Evolutionary conservation across 2,797 vertebrate species (phyloP).

Genomic region (Acridotheres tristis): DNA sequence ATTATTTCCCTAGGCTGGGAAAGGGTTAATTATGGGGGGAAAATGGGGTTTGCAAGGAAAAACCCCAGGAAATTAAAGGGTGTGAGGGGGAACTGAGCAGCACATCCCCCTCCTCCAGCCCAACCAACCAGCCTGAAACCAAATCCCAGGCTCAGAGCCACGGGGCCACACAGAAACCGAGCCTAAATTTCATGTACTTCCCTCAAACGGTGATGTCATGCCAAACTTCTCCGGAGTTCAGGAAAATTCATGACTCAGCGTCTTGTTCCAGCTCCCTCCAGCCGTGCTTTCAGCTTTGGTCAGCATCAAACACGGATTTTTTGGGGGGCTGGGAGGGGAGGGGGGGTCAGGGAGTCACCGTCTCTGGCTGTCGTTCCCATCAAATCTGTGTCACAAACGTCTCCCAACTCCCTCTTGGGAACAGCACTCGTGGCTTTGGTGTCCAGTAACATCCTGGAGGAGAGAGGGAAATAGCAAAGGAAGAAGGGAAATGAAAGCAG

Average conservation of each 20-base stretch:
- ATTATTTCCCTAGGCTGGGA: not conserved
- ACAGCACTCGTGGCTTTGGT: not conserved
- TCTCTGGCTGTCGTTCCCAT: not conserved
- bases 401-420: not conserved
- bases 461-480: slow-evolving; percentile 40
- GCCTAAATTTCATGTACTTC: slow-evolving; percentile 3
- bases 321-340: not conserved
- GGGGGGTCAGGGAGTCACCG: not conserved
- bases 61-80: not conserved
- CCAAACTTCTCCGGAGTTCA: not conserved
- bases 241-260: slow-evolving; percentile 26
- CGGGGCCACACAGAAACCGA: not conserved
- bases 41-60: not conserved
- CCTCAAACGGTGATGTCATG: slow-evolving; percentile 41
- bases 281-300: not conserved
- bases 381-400: not conserved
- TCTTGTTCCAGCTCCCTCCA: not conserved
- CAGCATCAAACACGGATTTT: not conserved
- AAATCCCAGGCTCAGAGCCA: not conserved
- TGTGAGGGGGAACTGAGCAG: not conserved
- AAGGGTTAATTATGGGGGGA: not conserved
- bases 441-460: not conserved
- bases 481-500: slow-evolving; percentile 61
- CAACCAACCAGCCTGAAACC: not conserved
- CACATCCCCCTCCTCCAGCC: not conserved